Conservation (phyloP, 2,113 vertebrate species). For the Oplegnathus fasciatus region DNA sequence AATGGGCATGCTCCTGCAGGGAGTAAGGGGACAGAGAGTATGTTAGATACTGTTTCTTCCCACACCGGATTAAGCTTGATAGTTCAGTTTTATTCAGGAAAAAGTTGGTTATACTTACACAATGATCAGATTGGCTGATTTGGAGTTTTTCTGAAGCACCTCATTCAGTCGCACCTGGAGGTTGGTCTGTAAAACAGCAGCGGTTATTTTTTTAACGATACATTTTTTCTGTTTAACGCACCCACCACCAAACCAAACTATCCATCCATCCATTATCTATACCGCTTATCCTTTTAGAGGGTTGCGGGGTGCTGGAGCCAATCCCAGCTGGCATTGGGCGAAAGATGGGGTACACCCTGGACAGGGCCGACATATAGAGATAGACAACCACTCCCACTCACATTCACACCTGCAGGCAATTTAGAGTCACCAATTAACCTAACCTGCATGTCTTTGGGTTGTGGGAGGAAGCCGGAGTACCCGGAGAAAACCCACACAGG, state of each 20-base stretch:
- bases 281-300: no score
- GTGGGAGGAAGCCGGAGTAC: no score
- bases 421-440: no score
- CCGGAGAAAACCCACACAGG: no score
- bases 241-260: background rate
- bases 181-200: slow-evolving; percentile 86
- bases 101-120: slow-evolving; percentile 88
- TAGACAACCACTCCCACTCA: no score
- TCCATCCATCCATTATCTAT: no score
- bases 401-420: no score
- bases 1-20: slow-evolving; percentile 94
- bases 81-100: background rate
- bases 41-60: slow-evolving; percentile 4
- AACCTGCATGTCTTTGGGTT: no score
- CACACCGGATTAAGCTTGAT: background rate
- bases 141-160: slow-evolving; percentile 91
- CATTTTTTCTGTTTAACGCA: background rate
- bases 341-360: no score
- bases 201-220: background rate
- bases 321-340: no score
- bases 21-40: background rate
- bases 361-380: no score
- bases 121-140: slow-evolving; percentile 93
- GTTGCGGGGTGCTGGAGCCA: no score
- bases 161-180: slow-evolving; percentile 96